These are phyloP conservation scores for Thamnophis elegans DNA, from an alignment of 2,797 vertebrate genomes.

Conservation along the genomic window DNA sequence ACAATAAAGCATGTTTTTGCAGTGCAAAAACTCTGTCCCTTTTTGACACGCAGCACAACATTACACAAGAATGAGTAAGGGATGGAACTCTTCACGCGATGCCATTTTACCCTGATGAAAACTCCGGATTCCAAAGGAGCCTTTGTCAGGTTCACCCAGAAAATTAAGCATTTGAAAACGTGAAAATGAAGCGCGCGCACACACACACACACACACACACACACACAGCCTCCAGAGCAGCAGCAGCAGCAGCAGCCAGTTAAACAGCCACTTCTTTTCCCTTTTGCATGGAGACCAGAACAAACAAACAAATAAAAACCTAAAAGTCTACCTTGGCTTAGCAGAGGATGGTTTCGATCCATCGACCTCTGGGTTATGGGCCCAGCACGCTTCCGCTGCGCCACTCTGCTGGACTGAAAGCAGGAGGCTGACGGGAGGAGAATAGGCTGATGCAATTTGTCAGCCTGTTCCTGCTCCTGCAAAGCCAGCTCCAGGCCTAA, in stretches of 20 bases:
- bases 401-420: conserved; percentile 25
- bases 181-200: not conserved
- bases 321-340: not conserved
- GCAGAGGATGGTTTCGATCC: conserved; percentile 48
- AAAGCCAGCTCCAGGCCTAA: not conserved
- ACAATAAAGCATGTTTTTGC: not conserved
- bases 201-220: not conserved
- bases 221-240: not conserved
- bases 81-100: not conserved
- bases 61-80: not conserved
- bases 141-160: not conserved
- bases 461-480: not conserved
- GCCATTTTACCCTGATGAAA: not conserved
- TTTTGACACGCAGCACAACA: not conserved
- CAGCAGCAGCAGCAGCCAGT: not conserved
- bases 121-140: not conserved
- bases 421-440: not conserved
- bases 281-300: not conserved
- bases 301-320: not conserved
- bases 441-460: not conserved
- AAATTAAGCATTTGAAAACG: not conserved
- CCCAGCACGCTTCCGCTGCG: conserved; percentile 41
- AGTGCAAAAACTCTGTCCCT: not conserved
- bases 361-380: conserved; percentile 48
- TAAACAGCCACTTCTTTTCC: fast-evolving